Percentiles rank a stretch among this genome's conserved stretches.
Conservation (phyloP, 2,888 invertebrate genomes). For the Ecdyonurus torrentis region DNA sequence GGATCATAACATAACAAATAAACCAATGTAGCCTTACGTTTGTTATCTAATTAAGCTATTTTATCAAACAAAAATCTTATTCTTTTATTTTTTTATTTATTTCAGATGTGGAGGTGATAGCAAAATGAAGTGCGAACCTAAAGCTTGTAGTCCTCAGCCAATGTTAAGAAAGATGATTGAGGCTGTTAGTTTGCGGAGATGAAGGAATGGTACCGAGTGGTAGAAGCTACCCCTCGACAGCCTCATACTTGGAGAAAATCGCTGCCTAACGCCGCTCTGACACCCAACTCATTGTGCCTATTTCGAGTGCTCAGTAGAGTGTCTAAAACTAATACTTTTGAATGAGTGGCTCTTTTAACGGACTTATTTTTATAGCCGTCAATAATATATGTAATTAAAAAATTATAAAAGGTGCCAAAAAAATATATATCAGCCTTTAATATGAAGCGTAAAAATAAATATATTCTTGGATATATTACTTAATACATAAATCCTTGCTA, state of each 20-base stretch:
- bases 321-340: neutral
- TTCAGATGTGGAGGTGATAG: slow-evolving; percentile 77
- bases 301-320: neutral
- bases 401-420: neutral
- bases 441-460: neutral
- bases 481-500: too few relatives aligned
- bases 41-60: too few relatives aligned
- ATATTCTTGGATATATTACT: neutral
- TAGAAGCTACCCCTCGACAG: neutral
- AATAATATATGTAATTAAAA: neutral
- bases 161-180: slow-evolving; percentile 82
- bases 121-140: slow-evolving; percentile 88
- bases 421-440: neutral
- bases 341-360: neutral
- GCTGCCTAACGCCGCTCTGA: neutral
- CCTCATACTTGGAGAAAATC: neutral
- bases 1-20: too few relatives aligned
- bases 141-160: slow-evolving; percentile 76
- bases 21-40: too few relatives aligned
- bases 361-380: neutral
- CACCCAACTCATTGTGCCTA: neutral
- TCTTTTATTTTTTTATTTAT: too few relatives aligned
- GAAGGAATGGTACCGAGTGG: slow-evolving; percentile 10
- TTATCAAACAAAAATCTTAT: too few relatives aligned
- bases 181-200: slow-evolving; percentile 33